These are phyloP conservation scores for Leptinotarsa haldemani DNA, from an alignment of 2,888 invertebrate species.

Conservation along the genomic window DNA sequence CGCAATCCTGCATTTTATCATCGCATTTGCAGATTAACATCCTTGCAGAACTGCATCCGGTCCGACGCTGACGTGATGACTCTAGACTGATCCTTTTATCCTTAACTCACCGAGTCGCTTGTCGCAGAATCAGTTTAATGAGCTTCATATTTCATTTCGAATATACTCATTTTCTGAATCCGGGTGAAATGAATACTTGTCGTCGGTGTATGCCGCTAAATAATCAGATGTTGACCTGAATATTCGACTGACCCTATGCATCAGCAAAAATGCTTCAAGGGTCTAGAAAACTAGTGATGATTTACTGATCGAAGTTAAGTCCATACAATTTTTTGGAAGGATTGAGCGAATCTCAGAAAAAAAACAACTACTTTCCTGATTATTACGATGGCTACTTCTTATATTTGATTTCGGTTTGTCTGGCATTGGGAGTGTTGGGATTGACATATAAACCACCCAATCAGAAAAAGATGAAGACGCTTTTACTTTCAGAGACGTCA, in stretches of 20 bases:
- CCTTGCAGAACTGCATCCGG: conserved; percentile 1
- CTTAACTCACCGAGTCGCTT: conserved; percentile 7
- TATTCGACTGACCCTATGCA: background rate
- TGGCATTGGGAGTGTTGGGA: too few species aligned
- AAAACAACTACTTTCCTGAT: too few species aligned
- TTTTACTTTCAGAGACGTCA: too few species aligned
- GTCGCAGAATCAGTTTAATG: conserved; percentile 22
- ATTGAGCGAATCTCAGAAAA: too few species aligned
- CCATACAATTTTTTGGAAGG: too few species aligned
- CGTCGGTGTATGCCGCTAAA: background rate
- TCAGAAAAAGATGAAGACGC: too few species aligned
- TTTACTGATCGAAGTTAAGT: too few species aligned
- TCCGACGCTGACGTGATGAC: conserved; percentile 7
- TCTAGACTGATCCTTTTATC: conserved; percentile 15
- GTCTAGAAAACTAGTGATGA: too few species aligned
- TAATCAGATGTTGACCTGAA: conserved; percentile 16
- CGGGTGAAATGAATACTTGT: conserved; percentile 3
- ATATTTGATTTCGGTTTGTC: too few species aligned
- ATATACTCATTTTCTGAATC: conserved; percentile 1
- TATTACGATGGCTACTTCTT: too few species aligned
- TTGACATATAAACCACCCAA: too few species aligned
- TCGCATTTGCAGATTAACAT: conserved; percentile 3
- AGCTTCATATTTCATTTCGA: conserved; percentile 25
- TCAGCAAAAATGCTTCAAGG: too few species aligned
- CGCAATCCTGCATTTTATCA: conserved; percentile 1